Evolutionary conservation across 2,888 invertebrate species (phyloP).

Genomic region (Phalera bucephala): DNA sequence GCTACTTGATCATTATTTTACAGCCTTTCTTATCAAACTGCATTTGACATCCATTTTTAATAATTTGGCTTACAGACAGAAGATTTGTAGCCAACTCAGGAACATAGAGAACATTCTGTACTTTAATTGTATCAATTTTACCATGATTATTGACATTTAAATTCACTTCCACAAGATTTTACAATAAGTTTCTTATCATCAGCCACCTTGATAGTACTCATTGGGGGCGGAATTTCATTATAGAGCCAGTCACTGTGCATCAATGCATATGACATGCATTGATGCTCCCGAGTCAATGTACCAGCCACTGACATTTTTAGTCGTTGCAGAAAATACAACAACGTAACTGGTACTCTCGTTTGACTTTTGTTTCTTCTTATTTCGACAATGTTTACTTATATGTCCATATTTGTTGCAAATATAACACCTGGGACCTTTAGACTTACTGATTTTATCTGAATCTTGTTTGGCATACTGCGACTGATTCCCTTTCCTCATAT

Average conservation of each 20-base stretch:
- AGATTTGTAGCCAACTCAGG: slow-evolving; percentile 6
- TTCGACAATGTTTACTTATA: slow-evolving; percentile 3
- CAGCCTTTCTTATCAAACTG: slow-evolving; percentile 7
- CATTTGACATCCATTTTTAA: slow-evolving; percentile 5
- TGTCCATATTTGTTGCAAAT: not conserved
- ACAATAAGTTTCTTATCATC: slow-evolving; percentile 10
- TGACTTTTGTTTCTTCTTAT: no score
- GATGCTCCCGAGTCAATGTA: slow-evolving; percentile 11
- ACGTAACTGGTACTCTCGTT: no score
- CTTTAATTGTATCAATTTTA: not conserved
- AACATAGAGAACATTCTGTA: slow-evolving; percentile 6
- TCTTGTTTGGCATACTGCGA: no score
- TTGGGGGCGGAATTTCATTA: slow-evolving; percentile 11
- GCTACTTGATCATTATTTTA: slow-evolving; percentile 6
- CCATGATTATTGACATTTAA: not conserved
- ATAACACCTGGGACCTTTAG: no score
- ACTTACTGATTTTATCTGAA: no score
- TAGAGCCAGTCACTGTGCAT: slow-evolving; percentile 10
- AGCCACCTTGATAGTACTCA: slow-evolving; percentile 12
- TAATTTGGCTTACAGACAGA: slow-evolving; percentile 7
- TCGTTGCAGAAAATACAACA: not conserved
- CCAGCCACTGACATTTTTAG: not conserved
- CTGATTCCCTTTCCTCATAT: no score
- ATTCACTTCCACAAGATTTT: slow-evolving; percentile 3
- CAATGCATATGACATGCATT: slow-evolving; percentile 7